phyloP scores from a whole-genome alignment of 1,140 invertebrate species.

The Oryzaephilus surinamensis region DNA sequence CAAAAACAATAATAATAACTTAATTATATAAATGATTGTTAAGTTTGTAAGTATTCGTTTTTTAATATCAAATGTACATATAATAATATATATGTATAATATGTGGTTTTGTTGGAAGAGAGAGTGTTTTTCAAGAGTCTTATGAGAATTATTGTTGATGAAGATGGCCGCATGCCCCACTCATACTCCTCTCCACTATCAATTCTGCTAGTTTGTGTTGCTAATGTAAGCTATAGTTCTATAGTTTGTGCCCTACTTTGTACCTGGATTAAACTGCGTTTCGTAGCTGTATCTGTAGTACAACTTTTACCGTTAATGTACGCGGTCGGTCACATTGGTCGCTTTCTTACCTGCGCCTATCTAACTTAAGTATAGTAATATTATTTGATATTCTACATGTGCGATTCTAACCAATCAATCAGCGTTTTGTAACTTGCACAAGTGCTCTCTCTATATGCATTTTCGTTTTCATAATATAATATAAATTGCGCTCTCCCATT shows the following conservation, averaged over 20 bases:
- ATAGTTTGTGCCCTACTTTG: slow-evolving; percentile 35
- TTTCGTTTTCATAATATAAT: too few relatives aligned
- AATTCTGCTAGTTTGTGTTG: slow-evolving; percentile 14
- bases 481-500: too few relatives aligned
- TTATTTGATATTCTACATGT: slow-evolving; percentile 1
- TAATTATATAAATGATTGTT: too few relatives aligned
- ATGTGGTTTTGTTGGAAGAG: neutral
- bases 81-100: too few relatives aligned
- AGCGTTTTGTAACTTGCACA: too few relatives aligned
- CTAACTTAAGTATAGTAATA: neutral
- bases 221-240: slow-evolving; percentile 13
- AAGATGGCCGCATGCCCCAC: slow-evolving; percentile 22
- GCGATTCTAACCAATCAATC: too few relatives aligned
- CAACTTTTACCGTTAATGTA: slow-evolving; percentile 34
- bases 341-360: slow-evolving; percentile 11
- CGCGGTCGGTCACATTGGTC: slow-evolving; percentile 17
- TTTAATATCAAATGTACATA: too few relatives aligned
- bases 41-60: too few relatives aligned
- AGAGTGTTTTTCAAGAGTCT: neutral
- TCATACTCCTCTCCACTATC: slow-evolving; percentile 17
- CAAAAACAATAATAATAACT: too few relatives aligned
- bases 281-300: slow-evolving; percentile 34
- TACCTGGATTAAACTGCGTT: slow-evolving; percentile 26
- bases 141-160: slow-evolving; percentile 2
- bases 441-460: too few relatives aligned